Evolutionary conservation across 2,888 invertebrate species (phyloP).

Genomic region (Emmelina monodactyla): DNA sequence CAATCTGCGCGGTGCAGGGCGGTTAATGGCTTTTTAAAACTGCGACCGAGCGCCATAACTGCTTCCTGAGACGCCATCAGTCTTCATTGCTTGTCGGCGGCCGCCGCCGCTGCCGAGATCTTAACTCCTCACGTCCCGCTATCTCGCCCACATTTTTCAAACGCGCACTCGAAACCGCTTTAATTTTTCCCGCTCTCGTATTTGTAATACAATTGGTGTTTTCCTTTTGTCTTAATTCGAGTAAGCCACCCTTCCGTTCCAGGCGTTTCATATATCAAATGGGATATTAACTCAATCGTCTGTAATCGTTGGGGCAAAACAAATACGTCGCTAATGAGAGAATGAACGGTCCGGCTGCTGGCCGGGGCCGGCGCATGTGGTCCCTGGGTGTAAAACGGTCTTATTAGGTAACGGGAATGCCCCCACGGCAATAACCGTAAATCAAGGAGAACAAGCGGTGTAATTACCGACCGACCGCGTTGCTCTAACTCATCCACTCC

Average conservation of each 20-base stretch:
- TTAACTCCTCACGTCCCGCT: slow-evolving; percentile 49
- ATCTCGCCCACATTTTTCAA: slow-evolving; percentile 42
- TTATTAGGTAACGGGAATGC: slow-evolving; percentile 65
- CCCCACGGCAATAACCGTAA: slow-evolving; percentile 68
- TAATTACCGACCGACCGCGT: slow-evolving; percentile 65
- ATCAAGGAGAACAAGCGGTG: slow-evolving; percentile 67
- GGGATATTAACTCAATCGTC: slow-evolving; percentile 55
- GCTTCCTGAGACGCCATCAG: slow-evolving; percentile 63
- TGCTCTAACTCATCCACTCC: slow-evolving; percentile 61
- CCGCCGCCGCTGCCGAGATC: slow-evolving; percentile 34
- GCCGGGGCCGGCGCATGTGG: slow-evolving; percentile 49
- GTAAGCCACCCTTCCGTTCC: slow-evolving; percentile 37
- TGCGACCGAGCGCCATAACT: slow-evolving; percentile 66
- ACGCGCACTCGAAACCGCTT: slow-evolving; percentile 25
- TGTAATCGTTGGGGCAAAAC: slow-evolving; percentile 50
- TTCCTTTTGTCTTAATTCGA: too few relatives aligned
- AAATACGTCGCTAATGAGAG: slow-evolving; percentile 59
- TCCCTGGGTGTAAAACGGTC: slow-evolving; percentile 61
- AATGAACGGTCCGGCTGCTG: slow-evolving; percentile 46
- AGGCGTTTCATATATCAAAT: slow-evolving; percentile 46
- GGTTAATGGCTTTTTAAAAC: slow-evolving; percentile 66
- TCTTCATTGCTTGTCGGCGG: slow-evolving; percentile 67
- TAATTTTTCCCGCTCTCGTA: slow-evolving; percentile 30
- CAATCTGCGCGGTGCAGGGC: slow-evolving; percentile 58
- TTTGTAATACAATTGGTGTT: too few relatives aligned